Percentiles rank a stretch among this genome's conserved stretches.
Evolutionary conservation across 2,113 vertebrate species (phyloP).

Genomic region (Urocynchramus pylzowi): DNA sequence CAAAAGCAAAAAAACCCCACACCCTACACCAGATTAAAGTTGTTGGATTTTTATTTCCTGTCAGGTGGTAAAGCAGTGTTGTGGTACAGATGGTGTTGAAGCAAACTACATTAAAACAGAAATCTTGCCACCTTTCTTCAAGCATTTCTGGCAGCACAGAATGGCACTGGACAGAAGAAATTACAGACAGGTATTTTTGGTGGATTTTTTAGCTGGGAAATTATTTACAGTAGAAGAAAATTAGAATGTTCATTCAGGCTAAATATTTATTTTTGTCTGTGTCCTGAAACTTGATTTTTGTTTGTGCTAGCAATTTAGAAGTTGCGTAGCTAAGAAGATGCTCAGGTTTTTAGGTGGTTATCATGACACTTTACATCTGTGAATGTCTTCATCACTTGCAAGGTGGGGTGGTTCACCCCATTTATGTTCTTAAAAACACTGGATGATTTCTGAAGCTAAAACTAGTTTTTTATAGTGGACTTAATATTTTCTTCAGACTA

Average conservation of each 20-base stretch:
- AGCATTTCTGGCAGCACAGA: constrained; percentile 99
- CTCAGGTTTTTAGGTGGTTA: background rate
- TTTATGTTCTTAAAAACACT: background rate
- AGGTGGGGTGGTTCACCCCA: background rate
- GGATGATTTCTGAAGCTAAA: background rate
- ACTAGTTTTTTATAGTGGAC: accelerated
- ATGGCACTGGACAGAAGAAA: constrained; percentile 98
- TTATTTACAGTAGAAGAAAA: background rate
- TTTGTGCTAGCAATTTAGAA: background rate
- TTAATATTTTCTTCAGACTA: background rate
- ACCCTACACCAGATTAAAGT: background rate
- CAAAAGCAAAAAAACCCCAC: background rate
- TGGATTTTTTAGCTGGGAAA: background rate
- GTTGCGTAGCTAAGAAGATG: background rate
- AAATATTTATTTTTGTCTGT: background rate
- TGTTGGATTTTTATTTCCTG: background rate
- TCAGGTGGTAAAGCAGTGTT: constrained; percentile 98
- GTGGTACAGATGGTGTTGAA: constrained; percentile 97
- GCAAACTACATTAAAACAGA: constrained; percentile 99
- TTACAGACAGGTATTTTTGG: constrained; percentile 88
- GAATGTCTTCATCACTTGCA: background rate
- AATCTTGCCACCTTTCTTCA: constrained; percentile 98
- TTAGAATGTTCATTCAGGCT: background rate
- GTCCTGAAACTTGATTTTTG: background rate
- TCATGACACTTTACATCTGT: background rate